These are phyloP conservation scores for Yponomeuta sedellus DNA, from an alignment of 2,888 invertebrate genomes.

Conservation along the genomic window DNA sequence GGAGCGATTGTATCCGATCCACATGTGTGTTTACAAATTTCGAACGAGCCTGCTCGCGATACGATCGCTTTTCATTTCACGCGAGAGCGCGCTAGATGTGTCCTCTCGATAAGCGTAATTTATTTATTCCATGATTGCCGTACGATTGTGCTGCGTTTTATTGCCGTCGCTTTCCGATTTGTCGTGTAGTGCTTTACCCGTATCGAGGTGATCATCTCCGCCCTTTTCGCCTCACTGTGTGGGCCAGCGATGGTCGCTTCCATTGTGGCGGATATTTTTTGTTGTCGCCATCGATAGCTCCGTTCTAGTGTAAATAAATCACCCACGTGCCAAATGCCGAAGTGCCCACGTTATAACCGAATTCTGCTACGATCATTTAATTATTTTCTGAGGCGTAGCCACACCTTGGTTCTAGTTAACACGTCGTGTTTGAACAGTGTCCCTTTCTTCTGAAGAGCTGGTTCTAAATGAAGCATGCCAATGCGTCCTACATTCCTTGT, in stretches of 20 bases:
- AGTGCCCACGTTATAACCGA: constrained; percentile 24
- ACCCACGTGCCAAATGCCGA: constrained; percentile 25
- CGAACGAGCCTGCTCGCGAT: constrained; percentile 33
- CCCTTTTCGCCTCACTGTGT: constrained; percentile 21
- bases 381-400: constrained; percentile 22
- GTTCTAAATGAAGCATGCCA: constrained; percentile 26
- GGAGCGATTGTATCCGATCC: constrained; percentile 37
- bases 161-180: constrained; percentile 41
- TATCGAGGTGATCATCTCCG: constrained; percentile 30
- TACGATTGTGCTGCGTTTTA: constrained; percentile 47
- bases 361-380: constrained; percentile 24
- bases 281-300: constrained; percentile 22
- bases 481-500: constrained; percentile 31
- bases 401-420: constrained; percentile 23
- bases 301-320: constrained; percentile 23
- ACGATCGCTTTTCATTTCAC: constrained; percentile 38
- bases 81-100: constrained; percentile 31
- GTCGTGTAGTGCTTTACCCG: constrained; percentile 36
- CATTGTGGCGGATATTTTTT: constrained; percentile 14
- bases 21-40: constrained; percentile 36
- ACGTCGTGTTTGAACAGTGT: constrained; percentile 6
- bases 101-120: constrained; percentile 39
- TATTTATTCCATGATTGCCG: constrained; percentile 39
- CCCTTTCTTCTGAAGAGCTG: constrained; percentile 6
- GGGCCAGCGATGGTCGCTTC: constrained; percentile 20